These are phyloP conservation scores for Platichthys stellatus DNA, from an alignment of 2,113 vertebrate species.

Conservation along the genomic window DNA sequence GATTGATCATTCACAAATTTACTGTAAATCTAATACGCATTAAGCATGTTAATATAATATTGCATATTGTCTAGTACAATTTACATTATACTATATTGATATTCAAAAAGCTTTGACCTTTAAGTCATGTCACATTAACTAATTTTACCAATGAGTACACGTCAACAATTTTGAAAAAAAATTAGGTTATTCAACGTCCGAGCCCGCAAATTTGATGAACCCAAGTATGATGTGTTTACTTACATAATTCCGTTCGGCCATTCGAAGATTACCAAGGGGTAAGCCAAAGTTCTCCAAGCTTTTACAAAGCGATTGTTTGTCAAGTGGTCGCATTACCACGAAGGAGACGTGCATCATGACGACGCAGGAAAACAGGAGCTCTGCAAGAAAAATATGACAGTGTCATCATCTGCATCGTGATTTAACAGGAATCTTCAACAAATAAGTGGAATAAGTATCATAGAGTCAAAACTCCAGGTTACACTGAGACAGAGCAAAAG, in stretches of 20 bases:
- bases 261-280: background rate
- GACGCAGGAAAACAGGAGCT: conserved; percentile 42
- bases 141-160: background rate
- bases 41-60: background rate
- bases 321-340: background rate
- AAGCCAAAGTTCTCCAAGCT: accelerated
- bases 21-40: no score
- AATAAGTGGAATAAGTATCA: background rate
- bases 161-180: background rate
- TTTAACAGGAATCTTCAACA: background rate
- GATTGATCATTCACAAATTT: background rate
- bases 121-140: no score
- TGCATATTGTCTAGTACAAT: no score
- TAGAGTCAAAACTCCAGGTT: background rate
- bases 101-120: no score
- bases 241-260: conserved; percentile 34
- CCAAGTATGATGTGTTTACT: conserved; percentile 34
- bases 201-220: background rate
- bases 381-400: conserved; percentile 33
- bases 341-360: conserved; percentile 32
- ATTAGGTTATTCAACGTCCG: background rate
- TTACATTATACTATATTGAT: no score
- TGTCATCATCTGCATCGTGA: conserved; percentile 5
- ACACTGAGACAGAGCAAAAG: background rate
- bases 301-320: accelerated